Base-by-base conservation (phyloP, 2,888 invertebrate species). In the Ophion ellenae region DNA sequence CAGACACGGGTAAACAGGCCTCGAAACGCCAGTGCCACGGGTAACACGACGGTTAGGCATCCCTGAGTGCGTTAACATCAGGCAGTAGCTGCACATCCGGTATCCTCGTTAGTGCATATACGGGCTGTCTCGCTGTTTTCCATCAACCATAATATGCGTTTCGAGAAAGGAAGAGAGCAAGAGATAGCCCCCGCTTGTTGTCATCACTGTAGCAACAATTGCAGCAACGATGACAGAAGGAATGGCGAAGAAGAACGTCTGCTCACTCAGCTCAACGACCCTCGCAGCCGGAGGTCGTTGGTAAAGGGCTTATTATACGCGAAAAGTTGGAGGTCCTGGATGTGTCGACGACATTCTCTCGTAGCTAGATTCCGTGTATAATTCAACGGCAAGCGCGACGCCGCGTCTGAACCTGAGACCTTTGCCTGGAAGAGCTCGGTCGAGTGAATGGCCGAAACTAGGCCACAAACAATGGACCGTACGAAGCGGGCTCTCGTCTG, bases 381-480 rank as follows among this genome's bases (percentile, higher is more conserved):
- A 71, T 47, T 20, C 79, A 80, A 69, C 69, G 67, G 40, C 71
- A 71, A 71, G 53, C n/a, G 61, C 47, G 47, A 14, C 47, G 53
- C 17, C 53, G 53, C 69, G 76, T 79, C 73, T 79, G 74, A 79
- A 83, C 67, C 83, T 83, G 76, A 86, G 76, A 86, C 83, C 83
- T 83, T 83, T 81, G 83, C 80, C 80, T 77, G 61, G 73, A 86
- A 83, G 80, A 77, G 80, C 61, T 57, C 64, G 24, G 66, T 28
- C 76, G 77, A 80, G 80, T 88, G 89, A 88, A 90, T 86, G 88
- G 88, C 86, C 87, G 89, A 90, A 92, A 92, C 91, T 92, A 90
- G 92, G 91, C 91, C 91, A 90, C 90, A 90, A 90, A 92, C 92
- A 92, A 92, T 92, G 89, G 88, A 81, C 69, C 81, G 82, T 88